Evolutionary conservation across 2,888 invertebrate genomes (phyloP), one percentile per base, ranked within the genome.

Genomic region (Cryptops parisi): DNA sequence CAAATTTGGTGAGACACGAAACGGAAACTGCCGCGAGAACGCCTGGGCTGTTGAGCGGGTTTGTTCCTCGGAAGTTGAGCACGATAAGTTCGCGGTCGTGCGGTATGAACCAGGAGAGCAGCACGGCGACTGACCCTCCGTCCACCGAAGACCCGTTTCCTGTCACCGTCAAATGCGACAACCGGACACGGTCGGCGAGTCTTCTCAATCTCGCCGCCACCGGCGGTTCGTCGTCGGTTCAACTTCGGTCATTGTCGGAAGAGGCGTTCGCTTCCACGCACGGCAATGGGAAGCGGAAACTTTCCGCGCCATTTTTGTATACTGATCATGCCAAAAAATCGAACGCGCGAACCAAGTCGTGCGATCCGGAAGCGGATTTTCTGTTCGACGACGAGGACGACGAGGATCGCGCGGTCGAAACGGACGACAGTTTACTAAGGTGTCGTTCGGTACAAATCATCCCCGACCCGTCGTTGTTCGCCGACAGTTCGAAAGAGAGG

Each of bases 21-120:
- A 38, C 27, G 6, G 33, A 48, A 19, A 21, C 48, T 12, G 22
- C 2, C 26, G 17, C 26, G 12, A 26, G 48, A 17, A 33, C 27
- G 4, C 33, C 39, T 19, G 26, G 21, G 33, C 23, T 38, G 2
- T 49, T 58, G 3, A 47, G 58, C 22, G 58, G 57, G 24, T 61
- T 61, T 53, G 45, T 59, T 22, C 61, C 62, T 12, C 55, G 62
- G 19, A 62, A 62, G 53, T 52, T 62, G 23, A 61, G 61, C 52
- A 62, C 62, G 21, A 62, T 61, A 22, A 61, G 62, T 19, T 62
- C 62, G 21, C 57, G 58, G 24, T 57, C 58, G 24, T 53, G 52
- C 40, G 58, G 55, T 50, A 41, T 59, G 38, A 55, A 58, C 52
- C 56, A 54, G 2, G 57, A 58, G 17, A 43, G 25, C 21, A 27